A percentile compares a stretch with the other conserved stretches of the same genome.
Conservation (phyloP, 2,888 invertebrate genomes). For the Masnerella sp. region DNA sequence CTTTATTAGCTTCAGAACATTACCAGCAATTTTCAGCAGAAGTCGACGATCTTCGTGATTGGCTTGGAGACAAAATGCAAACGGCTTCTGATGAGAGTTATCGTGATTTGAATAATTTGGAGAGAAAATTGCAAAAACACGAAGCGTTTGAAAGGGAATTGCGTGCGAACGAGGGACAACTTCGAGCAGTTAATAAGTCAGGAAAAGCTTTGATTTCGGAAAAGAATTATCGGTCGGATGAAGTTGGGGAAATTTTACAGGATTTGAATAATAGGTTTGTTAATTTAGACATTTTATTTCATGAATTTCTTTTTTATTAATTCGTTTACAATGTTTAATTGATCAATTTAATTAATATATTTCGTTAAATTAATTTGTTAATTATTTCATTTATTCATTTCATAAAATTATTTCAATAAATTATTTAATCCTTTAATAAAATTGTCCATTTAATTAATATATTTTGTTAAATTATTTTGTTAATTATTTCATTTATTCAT, state of each 20-base stretch:
- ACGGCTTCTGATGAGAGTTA: slow-evolving; percentile 96
- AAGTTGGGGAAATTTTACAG: slow-evolving; percentile 83
- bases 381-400: neutral
- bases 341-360: no score
- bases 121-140: slow-evolving; percentile 95
- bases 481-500: neutral
- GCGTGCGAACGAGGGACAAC: slow-evolving; percentile 94
- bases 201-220: slow-evolving; percentile 86
- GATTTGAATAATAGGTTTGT: slow-evolving; percentile 83
- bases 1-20: slow-evolving; percentile 89
- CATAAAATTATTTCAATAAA: neutral
- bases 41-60: slow-evolving; percentile 91
- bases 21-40: slow-evolving; percentile 96
- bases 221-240: slow-evolving; percentile 84
- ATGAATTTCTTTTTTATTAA: neutral
- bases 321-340: neutral
- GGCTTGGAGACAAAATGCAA: slow-evolving; percentile 95
- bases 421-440: no score
- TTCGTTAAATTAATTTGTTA: no score
- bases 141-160: slow-evolving; percentile 97
- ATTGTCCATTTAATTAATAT: no score
- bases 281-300: no score
- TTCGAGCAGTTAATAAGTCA: slow-evolving; percentile 90
- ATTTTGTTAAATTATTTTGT: no score
- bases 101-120: slow-evolving; percentile 91